phyloP scores from a whole-genome alignment of 1,140 invertebrate genomes.

The Heterodera schachtii region DNA sequence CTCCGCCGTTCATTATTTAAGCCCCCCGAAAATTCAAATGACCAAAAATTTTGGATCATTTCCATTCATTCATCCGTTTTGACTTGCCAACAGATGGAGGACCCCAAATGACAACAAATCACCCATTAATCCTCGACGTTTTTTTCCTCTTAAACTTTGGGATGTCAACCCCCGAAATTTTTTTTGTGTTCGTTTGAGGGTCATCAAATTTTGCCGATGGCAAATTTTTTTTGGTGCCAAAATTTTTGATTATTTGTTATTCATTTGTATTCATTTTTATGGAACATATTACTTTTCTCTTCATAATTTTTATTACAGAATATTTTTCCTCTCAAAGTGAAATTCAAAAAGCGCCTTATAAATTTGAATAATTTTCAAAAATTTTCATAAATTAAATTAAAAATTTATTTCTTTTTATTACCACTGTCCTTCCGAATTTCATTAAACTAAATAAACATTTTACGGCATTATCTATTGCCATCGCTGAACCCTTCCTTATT shows the following conservation, averaged over 20 bases:
- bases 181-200: background rate
- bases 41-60: background rate
- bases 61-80: no score
- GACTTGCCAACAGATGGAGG: background rate
- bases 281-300: no score
- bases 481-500: no score
- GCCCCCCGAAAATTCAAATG: background rate
- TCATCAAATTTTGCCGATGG: background rate
- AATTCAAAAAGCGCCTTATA: no score
- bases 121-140: background rate
- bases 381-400: background rate
- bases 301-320: no score
- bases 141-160: background rate
- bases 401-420: no score
- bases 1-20: no score
- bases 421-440: no score
- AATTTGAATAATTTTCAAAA: background rate
- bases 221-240: background rate
- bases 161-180: background rate
- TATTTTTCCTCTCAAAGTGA: no score
- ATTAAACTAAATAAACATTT: no score
- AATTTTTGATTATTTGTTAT: background rate
- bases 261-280: no score
- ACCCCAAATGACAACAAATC: background rate
- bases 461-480: no score